phyloP scores from a whole-genome alignment of 53 echinoderm and acorn worm genomes.

The Apostichopus leukothele region DNA sequence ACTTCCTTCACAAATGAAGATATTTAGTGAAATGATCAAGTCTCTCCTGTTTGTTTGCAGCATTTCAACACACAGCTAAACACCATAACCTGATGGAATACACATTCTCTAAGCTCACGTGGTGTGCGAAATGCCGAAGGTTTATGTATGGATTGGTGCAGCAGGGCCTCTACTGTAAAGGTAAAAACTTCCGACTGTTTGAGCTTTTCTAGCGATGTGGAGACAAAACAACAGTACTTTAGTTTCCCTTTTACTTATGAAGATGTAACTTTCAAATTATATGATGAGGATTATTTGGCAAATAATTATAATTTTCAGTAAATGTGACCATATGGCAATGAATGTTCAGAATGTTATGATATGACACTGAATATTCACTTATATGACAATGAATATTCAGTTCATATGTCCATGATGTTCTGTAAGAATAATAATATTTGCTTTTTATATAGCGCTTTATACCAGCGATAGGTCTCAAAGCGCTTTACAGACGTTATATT shows the following conservation, averaged over 20 bases:
- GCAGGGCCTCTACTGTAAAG: constrained; percentile 78
- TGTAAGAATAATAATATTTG: no score
- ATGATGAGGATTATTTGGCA: background rate
- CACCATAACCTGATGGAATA: constrained; percentile 68
- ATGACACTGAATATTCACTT: background rate
- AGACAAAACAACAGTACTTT: no score
- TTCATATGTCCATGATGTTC: no score
- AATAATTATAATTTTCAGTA: background rate
- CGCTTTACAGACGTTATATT: no score
- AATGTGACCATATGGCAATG: background rate
- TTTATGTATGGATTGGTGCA: constrained; percentile 96
- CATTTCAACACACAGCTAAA: constrained; percentile 45
- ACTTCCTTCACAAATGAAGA: no score
- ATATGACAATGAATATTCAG: no score
- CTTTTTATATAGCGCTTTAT: no score
- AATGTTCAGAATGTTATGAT: background rate
- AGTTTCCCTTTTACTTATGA: no score
- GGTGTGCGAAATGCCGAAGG: constrained; percentile 86
- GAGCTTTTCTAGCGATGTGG: no score
- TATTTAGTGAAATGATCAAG: no score
- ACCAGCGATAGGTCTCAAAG: no score
- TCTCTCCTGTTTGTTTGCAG: background rate
- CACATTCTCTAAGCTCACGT: constrained; percentile 91
- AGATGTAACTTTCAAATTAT: no score
- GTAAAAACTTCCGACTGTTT: constrained; percentile 43